These are phyloP conservation scores for Lycia hirtaria DNA, from an alignment of 2,888 invertebrate genomes.

Conservation along the genomic window DNA sequence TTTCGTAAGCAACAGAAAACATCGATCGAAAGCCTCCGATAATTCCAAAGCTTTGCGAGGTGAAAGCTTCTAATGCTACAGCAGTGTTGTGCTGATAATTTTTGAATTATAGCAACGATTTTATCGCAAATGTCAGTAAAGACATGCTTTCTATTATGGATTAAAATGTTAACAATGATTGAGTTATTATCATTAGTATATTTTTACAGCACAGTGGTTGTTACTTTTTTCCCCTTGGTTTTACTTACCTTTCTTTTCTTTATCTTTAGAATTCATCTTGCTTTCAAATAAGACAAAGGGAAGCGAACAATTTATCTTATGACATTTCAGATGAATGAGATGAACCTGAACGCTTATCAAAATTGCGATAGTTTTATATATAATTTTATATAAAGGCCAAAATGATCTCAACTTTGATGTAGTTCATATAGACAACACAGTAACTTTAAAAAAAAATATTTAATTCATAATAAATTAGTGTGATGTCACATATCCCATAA, in stretches of 20 bases:
- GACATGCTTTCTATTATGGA: constrained; percentile 32
- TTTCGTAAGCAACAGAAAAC: constrained; percentile 22
- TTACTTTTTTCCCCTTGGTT: constrained; percentile 18
- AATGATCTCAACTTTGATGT: no score
- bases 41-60: constrained; percentile 32
- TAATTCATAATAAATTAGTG: no score
- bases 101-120: constrained; percentile 36
- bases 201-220: constrained; percentile 10
- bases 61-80: constrained; percentile 38
- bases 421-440: no score
- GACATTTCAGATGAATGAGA: constrained; percentile 2
- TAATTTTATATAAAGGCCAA: no score
- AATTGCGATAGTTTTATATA: neutral
- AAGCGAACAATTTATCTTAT: constrained; percentile 4
- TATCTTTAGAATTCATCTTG: constrained; percentile 16
- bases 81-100: constrained; percentile 31
- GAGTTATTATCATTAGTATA: constrained; percentile 26
- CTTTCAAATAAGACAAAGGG: constrained; percentile 13
- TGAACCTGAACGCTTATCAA: neutral
- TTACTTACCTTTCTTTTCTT: constrained; percentile 22
- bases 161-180: constrained; percentile 39
- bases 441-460: no score
- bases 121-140: constrained; percentile 36
- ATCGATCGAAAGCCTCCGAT: constrained; percentile 33
- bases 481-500: no score